Evolutionary conservation across 1,140 invertebrate genomes (phyloP).

Genomic region (Microplitis demolitor): DNA sequence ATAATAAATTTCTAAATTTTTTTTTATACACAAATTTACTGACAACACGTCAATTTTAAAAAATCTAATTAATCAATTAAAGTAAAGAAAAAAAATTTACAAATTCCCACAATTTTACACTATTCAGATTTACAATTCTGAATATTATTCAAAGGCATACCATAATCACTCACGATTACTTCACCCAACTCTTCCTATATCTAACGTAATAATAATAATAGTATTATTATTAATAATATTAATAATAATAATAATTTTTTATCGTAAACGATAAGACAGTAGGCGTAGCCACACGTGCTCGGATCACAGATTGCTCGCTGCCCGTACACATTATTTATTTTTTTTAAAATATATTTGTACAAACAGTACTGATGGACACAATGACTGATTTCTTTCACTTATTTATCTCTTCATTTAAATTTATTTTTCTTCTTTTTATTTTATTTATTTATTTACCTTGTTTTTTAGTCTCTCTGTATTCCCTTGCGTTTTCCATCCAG

Average conservation of each 20-base stretch:
- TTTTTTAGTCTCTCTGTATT: not conserved
- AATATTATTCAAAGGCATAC: conserved; percentile 3
- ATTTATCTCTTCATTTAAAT: conserved; percentile 31
- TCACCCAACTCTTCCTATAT: not conserved
- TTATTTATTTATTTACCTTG: not conserved
- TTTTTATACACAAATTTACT: not conserved
- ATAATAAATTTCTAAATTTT: not conserved
- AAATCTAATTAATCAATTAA: not conserved
- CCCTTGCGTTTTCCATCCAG: conserved; percentile 2
- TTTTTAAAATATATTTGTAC: conserved; percentile 37
- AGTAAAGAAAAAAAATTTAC: not conserved
- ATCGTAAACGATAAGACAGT: conserved; percentile 57
- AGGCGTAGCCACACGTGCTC: conserved; percentile 61
- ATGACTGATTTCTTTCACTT: conserved; percentile 47
- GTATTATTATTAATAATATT: conserved; percentile 40
- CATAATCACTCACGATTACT: not conserved
- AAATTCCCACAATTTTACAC: not conserved
- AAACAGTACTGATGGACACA: conserved; percentile 59
- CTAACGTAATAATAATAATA: conserved; percentile 33
- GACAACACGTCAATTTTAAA: too few relatives aligned
- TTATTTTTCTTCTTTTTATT: conserved; percentile 24
- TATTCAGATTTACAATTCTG: not conserved
- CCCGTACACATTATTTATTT: conserved; percentile 39
- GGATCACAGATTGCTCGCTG: conserved; percentile 62
- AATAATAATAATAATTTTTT: conserved; percentile 49